These are phyloP conservation scores for Drosophila tanythrix DNA, from an alignment of 2,888 invertebrate genomes.

Conservation along the genomic window DNA sequence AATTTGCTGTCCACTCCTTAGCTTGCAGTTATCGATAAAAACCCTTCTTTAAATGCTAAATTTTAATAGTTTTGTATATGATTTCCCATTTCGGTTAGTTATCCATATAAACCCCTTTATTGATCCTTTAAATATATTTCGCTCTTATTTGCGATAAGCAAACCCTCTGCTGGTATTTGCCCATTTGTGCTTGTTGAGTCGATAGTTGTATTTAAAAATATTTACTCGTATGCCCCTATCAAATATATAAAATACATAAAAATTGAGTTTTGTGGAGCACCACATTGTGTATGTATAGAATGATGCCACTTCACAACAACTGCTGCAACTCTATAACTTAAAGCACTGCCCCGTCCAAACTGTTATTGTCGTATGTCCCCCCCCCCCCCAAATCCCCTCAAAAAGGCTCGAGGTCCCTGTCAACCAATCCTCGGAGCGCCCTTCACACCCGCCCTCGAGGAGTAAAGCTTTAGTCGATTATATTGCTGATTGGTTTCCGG, in stretches of 20 bases:
- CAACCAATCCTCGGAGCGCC: conserved; percentile 1
- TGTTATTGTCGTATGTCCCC: conserved; percentile 32
- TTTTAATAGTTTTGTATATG: neutral
- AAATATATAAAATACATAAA: neutral
- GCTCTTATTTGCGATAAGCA: neutral
- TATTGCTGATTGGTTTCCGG: conserved; percentile 79
- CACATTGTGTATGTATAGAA: conserved; percentile 5
- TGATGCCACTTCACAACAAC: conserved; percentile 1
- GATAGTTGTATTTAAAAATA: neutral
- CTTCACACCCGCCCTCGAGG: neutral
- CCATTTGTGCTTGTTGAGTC: neutral
- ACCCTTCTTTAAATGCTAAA: neutral
- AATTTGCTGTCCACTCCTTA: neutral
- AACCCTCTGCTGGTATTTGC: neutral
- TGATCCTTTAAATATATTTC: neutral
- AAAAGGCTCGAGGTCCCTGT: conserved; percentile 29
- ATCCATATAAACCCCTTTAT: neutral
- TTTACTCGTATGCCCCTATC: conserved; percentile 8
- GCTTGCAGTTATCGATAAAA: neutral
- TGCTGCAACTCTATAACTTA: conserved; percentile 23
- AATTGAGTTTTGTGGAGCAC: conserved; percentile 6
- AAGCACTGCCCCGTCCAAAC: conserved; percentile 24
- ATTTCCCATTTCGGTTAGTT: neutral
- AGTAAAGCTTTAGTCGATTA: conserved; percentile 72
- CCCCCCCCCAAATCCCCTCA: neutral